Evolutionary conservation across 2,888 invertebrate species (phyloP).

Genomic region (Phortica okadai): DNA sequence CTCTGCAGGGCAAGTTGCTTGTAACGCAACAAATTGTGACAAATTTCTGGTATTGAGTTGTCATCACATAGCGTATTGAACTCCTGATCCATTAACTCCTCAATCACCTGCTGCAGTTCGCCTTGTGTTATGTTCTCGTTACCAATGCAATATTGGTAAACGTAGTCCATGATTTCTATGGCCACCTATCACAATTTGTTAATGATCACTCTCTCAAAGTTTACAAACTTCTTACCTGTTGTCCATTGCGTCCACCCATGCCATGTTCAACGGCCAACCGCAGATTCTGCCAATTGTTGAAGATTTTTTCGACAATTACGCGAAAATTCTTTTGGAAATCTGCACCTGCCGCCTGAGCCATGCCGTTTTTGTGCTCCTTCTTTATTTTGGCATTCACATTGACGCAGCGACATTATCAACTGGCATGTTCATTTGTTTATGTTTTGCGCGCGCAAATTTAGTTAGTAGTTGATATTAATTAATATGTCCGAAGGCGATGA

Average conservation of each 20-base stretch:
- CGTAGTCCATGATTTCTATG: conserved; percentile 81
- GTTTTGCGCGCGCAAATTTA: conserved; percentile 15
- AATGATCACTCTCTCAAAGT: neutral
- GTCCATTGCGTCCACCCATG: conserved; percentile 83
- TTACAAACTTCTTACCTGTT: conserved; percentile 78
- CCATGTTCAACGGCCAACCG: conserved; percentile 85
- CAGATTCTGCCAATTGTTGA: conserved; percentile 85
- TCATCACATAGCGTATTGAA: conserved; percentile 86
- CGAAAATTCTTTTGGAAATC: conserved; percentile 77
- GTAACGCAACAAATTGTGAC: conserved; percentile 79
- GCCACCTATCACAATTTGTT: conserved; percentile 78
- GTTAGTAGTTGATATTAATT: neutral
- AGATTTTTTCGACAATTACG: conserved; percentile 81
- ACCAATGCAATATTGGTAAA: conserved; percentile 81
- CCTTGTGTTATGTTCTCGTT: conserved; percentile 79
- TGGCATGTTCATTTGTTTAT: conserved; percentile 46
- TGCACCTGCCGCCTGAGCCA: conserved; percentile 56
- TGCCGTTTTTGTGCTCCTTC: conserved; percentile 32
- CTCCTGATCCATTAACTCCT: conserved; percentile 85
- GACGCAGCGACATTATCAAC: neutral
- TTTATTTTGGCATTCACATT: neutral
- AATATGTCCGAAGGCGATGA: conserved; percentile 59
- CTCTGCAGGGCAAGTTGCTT: conserved; percentile 79
- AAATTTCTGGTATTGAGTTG: conserved; percentile 82
- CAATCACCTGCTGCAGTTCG: conserved; percentile 81